Evolutionary conservation across 1,140 invertebrate species (phyloP), one percentile per base, ranked within the genome.

Genomic region (Calycopis cecrops): DNA sequence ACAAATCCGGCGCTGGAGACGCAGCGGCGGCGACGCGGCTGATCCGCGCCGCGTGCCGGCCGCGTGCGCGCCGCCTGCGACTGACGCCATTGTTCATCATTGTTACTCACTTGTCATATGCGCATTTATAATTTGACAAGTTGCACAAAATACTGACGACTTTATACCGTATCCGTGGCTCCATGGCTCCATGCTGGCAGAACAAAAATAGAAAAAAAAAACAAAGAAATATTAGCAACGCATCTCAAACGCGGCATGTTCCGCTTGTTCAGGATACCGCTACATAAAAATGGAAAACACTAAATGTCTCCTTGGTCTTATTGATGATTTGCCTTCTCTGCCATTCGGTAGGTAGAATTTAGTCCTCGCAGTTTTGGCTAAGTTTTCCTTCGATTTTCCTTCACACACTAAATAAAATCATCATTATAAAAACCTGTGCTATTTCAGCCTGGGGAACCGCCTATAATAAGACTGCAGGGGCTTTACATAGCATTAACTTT

Each of bases 111-210:
- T 17, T 17, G 40, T 44, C 40, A 44, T 16, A 44, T 16, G 40
- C 40, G 40, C 40, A 16, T 44, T 28, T 44, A 44, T 44, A 44
- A 44, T 44, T 44, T 44, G 40, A 44, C 40, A 44, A 44, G 40
- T 44, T 44, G 40, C 14, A 44, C 16, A 0, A 16, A 9, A 9
- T 16, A 44, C 14, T 16, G 14, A 16, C 40, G 8, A 14, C 12
- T n/a, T 14, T 12, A n/a, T 40, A 7, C 16, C 16, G 1, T 14
- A 35, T 9, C 1, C 11, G 9, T 2, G 1, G 3, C 11, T n/a
- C 2, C 9, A 4, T 37, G 3, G n/a, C 35, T 37, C 3, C 9
- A 37, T 37, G 35, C 9, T 37, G 9, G 3, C 11, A 37, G 21
- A 37, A 37, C 35, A 37, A 3, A n/a, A n/a, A n/a, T 4, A 1